phyloP scores from a whole-genome alignment of 2,797 vertebrate genomes.

The Gymnothorax javanicus region DNA sequence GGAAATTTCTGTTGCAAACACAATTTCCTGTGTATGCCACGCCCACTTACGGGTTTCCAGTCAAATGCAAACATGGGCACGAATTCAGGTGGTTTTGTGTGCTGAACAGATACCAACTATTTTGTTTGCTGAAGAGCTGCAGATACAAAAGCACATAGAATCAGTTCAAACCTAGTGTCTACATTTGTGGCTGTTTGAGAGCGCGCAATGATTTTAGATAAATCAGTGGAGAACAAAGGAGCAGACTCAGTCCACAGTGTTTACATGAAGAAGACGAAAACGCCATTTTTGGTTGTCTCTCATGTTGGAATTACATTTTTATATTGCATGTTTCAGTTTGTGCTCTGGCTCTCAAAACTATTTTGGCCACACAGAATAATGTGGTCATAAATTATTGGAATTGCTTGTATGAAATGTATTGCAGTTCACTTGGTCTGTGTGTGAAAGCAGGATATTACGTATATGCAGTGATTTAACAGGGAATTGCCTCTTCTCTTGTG shows the following conservation, averaged over 20 bases:
- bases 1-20: background rate
- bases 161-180: background rate
- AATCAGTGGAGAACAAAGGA: background rate
- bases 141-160: background rate
- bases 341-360: slow-evolving; percentile 6
- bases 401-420: background rate
- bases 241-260: background rate
- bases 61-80: background rate
- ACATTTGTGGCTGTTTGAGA: background rate
- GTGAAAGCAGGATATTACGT: background rate
- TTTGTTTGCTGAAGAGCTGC: background rate
- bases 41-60: background rate
- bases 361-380: slow-evolving; percentile 20
- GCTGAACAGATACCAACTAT: background rate
- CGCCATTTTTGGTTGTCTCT: slow-evolving; percentile 11
- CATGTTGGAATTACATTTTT: slow-evolving; percentile 26
- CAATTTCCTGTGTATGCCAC: background rate
- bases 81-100: background rate
- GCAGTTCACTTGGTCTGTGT: slow-evolving; percentile 25
- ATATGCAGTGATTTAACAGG: background rate
- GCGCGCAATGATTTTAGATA: background rate
- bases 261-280: background rate
- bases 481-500: background rate
- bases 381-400: slow-evolving; percentile 34
- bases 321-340: slow-evolving; percentile 24